Conservation (phyloP, 2,797 vertebrate genomes). For the Acanthurus leucopareius region DNA sequence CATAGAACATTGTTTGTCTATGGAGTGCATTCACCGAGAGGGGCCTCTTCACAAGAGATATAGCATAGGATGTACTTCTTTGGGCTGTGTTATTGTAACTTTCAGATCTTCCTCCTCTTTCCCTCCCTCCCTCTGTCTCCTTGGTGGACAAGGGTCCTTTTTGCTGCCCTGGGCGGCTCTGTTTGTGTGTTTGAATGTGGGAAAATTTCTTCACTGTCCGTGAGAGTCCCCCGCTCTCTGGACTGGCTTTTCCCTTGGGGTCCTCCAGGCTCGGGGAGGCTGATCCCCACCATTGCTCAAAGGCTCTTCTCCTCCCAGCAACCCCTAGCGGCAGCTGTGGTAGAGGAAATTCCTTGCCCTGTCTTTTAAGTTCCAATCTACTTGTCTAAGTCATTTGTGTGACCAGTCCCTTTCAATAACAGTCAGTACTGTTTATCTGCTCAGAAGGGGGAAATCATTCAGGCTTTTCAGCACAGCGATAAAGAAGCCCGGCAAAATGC, state of each 20-base stretch:
- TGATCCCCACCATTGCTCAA: slow-evolving; percentile 52
- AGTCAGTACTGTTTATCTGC: slow-evolving; percentile 38
- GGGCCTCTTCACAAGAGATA: slow-evolving; percentile 48
- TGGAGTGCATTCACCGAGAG: slow-evolving; percentile 28
- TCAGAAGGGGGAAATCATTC: slow-evolving; percentile 31
- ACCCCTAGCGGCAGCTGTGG: slow-evolving; percentile 41
- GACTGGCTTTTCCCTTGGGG: slow-evolving; percentile 80
- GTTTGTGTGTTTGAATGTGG: slow-evolving; percentile 88
- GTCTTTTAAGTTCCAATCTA: slow-evolving; percentile 25
- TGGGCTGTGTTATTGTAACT: slow-evolving; percentile 73
- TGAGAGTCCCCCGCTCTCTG: slow-evolving; percentile 84
- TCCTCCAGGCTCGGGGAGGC: slow-evolving; percentile 59
- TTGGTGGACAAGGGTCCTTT: slow-evolving; percentile 65
- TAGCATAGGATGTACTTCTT: slow-evolving; percentile 52
- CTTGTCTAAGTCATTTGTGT: slow-evolving; percentile 21
- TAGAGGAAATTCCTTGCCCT: slow-evolving; percentile 30
- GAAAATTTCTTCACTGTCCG: slow-evolving; percentile 83
- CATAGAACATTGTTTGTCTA: slow-evolving; percentile 24
- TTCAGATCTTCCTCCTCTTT: slow-evolving; percentile 53
- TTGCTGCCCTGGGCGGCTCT: slow-evolving; percentile 73
- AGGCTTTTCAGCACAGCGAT: slow-evolving; percentile 56
- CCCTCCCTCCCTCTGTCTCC: slow-evolving; percentile 50
- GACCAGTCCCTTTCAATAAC: slow-evolving; percentile 8
- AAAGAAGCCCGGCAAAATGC: slow-evolving; percentile 58
- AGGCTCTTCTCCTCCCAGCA: slow-evolving; percentile 63